Base-by-base conservation (phyloP, 1,140 invertebrate genomes). In the Camponotus vicinus region DNA sequence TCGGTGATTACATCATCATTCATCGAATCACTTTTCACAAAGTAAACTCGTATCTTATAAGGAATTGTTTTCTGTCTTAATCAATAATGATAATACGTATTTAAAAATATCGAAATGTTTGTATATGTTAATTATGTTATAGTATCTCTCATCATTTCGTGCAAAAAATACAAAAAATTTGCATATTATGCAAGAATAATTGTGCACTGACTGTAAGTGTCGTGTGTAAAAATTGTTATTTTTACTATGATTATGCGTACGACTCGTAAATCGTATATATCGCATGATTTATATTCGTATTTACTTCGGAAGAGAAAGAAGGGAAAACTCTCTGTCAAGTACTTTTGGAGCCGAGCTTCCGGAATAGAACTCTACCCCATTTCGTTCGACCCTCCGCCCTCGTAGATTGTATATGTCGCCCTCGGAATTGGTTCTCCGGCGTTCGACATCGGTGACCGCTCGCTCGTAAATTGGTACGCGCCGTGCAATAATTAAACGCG, bases 401-500 rank as follows among this genome's bases (percentile, higher is more conserved):
- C 55, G 79, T 83, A 83, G 69, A 83, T 83, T 83, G 79, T 83
- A 83, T 73, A 83, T 83, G 79, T 83, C 79, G 79, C 69, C 69
- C 69, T 73, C 79, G 79, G 79, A 83, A 83, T 83, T 83, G 79
- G 79, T 75, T 83, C 79, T 83, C 79, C 18, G 69, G 79, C 55
- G 69, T 83, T 83, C 79, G 79, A 73, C 79, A 83, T 83, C 79
- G 69, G 79, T 73, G 79, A 83, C 79, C 79, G 79, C 32, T 83
- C 69, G 79, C 79, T 83, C 79, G 79, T 83, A 83, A 83, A 83
- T 83, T 73, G 79, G 69, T 83, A 83, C 79, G 79, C 79, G 79
- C 79, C 69, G 55, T 83, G 79, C 69, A 83, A 83, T 83, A 83
- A 83, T 83, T 83, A 83, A 83, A 83, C 79, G 79, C 79, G 79